Evolutionary conservation across 2,113 vertebrate genomes (phyloP), one percentile per base, ranked within the genome.

Genomic region (Phycodurus eques): DNA sequence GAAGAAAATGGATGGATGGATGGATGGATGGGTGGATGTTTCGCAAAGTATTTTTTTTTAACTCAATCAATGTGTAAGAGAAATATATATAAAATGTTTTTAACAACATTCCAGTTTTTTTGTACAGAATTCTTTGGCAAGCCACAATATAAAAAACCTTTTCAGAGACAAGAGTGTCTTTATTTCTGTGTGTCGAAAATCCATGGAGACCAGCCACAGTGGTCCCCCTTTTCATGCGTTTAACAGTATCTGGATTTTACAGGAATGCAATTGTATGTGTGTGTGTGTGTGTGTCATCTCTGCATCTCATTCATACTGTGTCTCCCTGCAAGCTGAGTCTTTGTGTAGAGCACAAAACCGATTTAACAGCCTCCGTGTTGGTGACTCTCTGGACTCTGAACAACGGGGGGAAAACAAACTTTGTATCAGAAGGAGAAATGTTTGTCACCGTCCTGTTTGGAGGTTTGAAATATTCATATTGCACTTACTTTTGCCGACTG

Each of bases 401-500:
- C 39, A 12, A 44, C 43, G 9, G n/a, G 46, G 42, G 31, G 33
- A 54, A 56, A 64, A 64, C 20, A 13, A 67, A 13, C 14, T 27
- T 56, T 17, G 35, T 8, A 56, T 69, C 67, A 70, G 42, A 27
- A 43, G 53, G n/a, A 12, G 70, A 71, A 8, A 93, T 93, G 92
- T 93, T 93, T 82, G 83, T 88, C 67, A 91, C 81, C 2, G 76
- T 93, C 72, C 80, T 89, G 71, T 85, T 91, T 68, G 87, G 89
- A 83, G 92, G 92, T 93, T 63, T 83, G 90, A 83, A 63, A 74
- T 59, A 27, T 43, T 73, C 2, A 8, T 68, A 51, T 20, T 1
- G 11, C 5, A 9, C 35, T 2, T 39, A 4, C 47, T 66, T 66
- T 22, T 15, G 19, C 60, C 15, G 2, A 42, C 35, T 62, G 20